These are phyloP conservation scores for Dinothrombium tinctorium DNA, from an alignment of 1,140 invertebrate genomes.

Conservation along the genomic window DNA sequence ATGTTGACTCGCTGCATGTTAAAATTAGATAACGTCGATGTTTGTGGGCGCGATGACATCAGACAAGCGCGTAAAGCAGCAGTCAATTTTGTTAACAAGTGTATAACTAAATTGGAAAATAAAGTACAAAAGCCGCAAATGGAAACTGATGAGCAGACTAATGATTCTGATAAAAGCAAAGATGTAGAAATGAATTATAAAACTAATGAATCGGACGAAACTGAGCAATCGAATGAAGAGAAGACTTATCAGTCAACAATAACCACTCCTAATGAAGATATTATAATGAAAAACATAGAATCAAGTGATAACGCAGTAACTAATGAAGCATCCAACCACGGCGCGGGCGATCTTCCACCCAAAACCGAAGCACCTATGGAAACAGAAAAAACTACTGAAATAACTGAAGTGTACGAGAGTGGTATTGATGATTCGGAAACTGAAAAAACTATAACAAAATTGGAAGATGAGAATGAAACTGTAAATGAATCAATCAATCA, in stretches of 20 bases:
- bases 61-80: conserved; percentile 57
- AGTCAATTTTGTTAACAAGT: conserved; percentile 61
- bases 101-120: conserved; percentile 49
- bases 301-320: no score
- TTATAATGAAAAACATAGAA: no score
- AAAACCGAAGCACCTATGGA: no score
- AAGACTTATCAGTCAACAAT: no score
- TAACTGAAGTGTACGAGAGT: no score
- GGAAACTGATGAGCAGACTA: background rate
- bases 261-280: no score
- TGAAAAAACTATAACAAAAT: background rate
- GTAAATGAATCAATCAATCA: background rate
- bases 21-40: conserved; percentile 71
- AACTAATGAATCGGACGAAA: no score
- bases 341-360: no score
- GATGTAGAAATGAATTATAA: background rate
- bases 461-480: background rate
- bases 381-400: no score
- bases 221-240: no score
- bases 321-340: no score
- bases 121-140: background rate
- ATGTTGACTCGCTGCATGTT: conserved; percentile 77
- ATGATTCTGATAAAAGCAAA: background rate
- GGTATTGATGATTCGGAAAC: background rate
- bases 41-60: conserved; percentile 66